A percentile compares a stretch with the other conserved stretches of the same genome.
These are phyloP conservation scores for Malurus melanocephalus DNA, from an alignment of 2,113 vertebrate genomes.

Conservation along the genomic window DNA sequence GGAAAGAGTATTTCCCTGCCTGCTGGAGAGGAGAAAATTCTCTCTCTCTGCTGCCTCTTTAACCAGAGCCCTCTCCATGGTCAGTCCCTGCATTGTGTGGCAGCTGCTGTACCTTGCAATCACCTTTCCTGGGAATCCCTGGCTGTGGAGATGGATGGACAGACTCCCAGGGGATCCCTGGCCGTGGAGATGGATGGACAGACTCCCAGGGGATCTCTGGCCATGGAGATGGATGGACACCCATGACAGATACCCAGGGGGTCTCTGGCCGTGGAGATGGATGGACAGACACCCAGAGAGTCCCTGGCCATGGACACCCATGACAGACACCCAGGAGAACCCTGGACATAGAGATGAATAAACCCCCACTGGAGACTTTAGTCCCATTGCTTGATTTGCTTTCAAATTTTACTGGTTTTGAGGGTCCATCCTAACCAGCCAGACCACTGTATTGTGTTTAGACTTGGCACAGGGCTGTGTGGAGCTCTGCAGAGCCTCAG, in stretches of 20 bases:
- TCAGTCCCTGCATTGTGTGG: not conserved
- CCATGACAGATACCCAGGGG: too few relatives aligned
- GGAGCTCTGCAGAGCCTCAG: not conserved
- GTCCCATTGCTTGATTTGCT: not conserved
- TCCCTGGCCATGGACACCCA: not conserved
- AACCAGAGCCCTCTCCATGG: accelerated
- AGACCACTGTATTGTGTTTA: too few relatives aligned
- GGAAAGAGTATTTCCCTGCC: not conserved
- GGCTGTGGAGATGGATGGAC: too few relatives aligned
- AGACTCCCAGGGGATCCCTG: too few relatives aligned
- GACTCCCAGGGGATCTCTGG: not conserved
- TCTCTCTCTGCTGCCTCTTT: not conserved
- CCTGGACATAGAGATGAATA: not conserved
- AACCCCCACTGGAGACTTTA: not conserved
- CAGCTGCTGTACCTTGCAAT: not conserved
- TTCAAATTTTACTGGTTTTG: accelerated
- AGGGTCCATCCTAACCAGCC: not conserved
- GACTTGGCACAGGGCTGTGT: too few relatives aligned
- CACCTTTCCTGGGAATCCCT: not conserved
- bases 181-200: too few relatives aligned
- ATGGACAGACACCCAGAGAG: not conserved
- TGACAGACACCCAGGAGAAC: not conserved
- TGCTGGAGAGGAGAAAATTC: not conserved
- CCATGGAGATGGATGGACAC: not conserved
- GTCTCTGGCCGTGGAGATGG: not conserved